Base-by-base conservation (phyloP, 2,113 vertebrate genomes). In the Nycticryphes semicollaris region DNA sequence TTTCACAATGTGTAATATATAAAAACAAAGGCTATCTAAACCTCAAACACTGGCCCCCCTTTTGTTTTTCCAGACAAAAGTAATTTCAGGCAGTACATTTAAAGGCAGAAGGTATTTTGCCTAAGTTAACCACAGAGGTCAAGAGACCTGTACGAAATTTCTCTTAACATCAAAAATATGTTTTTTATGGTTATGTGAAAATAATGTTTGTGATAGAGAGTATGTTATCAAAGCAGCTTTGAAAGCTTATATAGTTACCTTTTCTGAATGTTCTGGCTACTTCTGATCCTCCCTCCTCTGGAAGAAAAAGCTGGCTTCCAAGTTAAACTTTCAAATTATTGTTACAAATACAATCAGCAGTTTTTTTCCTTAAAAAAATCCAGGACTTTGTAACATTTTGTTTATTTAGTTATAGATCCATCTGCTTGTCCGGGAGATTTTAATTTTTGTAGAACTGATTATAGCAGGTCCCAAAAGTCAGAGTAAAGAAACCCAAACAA, bases 301-400 rank as follows among this genome's bases (percentile, higher is more conserved):
- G 35, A 98, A 97, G 57, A 96, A 89, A 97, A 97, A 95, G 41
- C 85, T 97, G 53, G 18, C 95, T 91, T 83, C 48, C 93, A 53
- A 75, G 51, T 96, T 93, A 97, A 84, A 92, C 72, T 59, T 80
- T 47, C 16, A 85, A 91, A 89, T 59, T 72, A 56, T 79, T 64
- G 39, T 81, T 88, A 75, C 50, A 76, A 91, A 84, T 86, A 31
- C 37, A 73, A 87, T 60, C 24, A 69, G 7, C 15, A 13, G 62
- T 93, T 76, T 89, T 14, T 89, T 66, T 33, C 59, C 33, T 80
- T 93, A 56, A 83, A 93, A 93, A 97, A 93, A 57, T 64, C 41
- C 22, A 91, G 53, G 15, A 69, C 21, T 92, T 81, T 39, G 12
- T 45, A 78, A 79, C 77, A 91, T 94, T 87, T 81, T 82, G 37